Evolutionary conservation across 2,797 vertebrate genomes (phyloP).

Genomic region (Arremon aurantiirostris): DNA sequence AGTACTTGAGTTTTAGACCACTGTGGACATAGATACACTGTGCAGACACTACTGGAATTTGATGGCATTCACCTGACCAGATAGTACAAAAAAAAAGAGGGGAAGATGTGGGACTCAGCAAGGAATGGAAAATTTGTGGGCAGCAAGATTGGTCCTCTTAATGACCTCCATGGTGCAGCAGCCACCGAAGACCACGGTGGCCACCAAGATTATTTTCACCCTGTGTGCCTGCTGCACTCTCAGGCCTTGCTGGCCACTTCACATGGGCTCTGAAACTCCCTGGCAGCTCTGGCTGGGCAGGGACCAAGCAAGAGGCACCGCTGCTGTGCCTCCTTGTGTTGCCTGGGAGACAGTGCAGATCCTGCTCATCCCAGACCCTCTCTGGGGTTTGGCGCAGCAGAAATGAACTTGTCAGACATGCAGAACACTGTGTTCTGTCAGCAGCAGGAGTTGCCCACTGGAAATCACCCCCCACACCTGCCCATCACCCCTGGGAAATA

Average conservation of each 20-base stretch:
- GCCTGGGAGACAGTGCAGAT: background rate
- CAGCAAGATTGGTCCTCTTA: background rate
- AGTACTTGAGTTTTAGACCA: background rate
- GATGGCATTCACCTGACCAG: background rate
- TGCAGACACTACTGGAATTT: too few species aligned
- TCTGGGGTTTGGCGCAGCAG: background rate
- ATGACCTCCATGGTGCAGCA: background rate
- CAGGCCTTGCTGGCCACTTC: background rate
- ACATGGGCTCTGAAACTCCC: background rate
- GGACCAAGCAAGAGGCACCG: fast-evolving
- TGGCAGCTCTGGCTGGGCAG: background rate
- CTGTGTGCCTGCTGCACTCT: background rate
- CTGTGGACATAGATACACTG: background rate
- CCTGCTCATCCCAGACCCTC: background rate
- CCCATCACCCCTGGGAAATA: background rate
- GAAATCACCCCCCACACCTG: background rate
- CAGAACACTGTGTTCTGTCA: fast-evolving
- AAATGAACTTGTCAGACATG: too few species aligned
- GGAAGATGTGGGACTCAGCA: too few species aligned
- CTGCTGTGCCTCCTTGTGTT: background rate
- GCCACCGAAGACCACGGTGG: background rate
- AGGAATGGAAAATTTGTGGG: background rate
- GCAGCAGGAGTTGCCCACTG: background rate
- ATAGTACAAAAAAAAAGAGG: background rate
- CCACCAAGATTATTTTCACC: background rate